A percentile compares a stretch with the other conserved stretches of the same genome.
These are phyloP conservation scores for Anguilla marmorata DNA, from an alignment of 2,797 vertebrate genomes.

Conservation along the genomic window DNA sequence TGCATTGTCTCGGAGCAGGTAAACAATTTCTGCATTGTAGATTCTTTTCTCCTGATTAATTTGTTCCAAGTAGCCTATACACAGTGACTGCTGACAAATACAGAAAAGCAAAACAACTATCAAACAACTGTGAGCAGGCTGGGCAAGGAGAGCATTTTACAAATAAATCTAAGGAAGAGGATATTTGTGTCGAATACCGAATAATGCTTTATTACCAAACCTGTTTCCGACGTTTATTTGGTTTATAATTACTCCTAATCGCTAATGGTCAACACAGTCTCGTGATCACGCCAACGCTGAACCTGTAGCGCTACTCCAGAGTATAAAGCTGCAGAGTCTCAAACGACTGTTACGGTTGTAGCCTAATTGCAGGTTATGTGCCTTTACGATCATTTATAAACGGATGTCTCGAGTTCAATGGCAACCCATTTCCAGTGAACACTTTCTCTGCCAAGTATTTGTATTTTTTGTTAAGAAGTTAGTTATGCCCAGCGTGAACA, in stretches of 20 bases:
- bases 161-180: background rate
- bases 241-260: background rate
- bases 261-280: background rate
- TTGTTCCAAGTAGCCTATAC: background rate
- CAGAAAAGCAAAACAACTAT: background rate
- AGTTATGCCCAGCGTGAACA: background rate
- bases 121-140: background rate
- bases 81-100: background rate
- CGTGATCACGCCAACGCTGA: background rate
- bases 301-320: background rate
- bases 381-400: background rate
- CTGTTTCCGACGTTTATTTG: background rate
- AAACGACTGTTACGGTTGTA: background rate
- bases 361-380: background rate
- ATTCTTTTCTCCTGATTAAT: background rate
- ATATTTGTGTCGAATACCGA: background rate
- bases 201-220: background rate
- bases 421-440: background rate
- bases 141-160: background rate
- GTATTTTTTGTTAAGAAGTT: background rate
- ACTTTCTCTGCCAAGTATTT: background rate
- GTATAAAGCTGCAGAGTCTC: background rate
- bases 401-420: background rate
- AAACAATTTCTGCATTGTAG: background rate
- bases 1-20: background rate